phyloP scores from a whole-genome alignment of 2,888 invertebrate species.

The Mesorhabditis sp. region DNA sequence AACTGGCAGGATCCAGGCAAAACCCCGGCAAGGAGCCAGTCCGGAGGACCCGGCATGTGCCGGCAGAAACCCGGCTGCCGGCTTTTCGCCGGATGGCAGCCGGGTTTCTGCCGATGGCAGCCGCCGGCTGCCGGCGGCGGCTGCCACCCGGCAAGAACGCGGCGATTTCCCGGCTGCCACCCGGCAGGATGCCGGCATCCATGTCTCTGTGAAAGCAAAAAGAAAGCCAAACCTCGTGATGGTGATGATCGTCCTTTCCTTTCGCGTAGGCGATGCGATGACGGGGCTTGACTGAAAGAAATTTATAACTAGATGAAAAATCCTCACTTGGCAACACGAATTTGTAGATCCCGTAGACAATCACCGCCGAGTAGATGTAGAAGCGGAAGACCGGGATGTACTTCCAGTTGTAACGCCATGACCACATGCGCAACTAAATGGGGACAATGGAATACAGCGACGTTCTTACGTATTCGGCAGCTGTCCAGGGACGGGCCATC shows the following conservation, averaged over 20 bases:
- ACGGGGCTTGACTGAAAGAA: conserved; percentile 48
- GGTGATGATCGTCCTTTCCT: conserved; percentile 51
- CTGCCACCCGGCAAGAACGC: no score
- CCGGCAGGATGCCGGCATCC: no score
- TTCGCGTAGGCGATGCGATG: conserved; percentile 48
- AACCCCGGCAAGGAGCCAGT: no score
- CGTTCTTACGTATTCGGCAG: conserved; percentile 47
- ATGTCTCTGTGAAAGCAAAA: no score
- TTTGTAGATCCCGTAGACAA: conserved; percentile 53
- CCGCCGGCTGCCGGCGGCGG: no score
- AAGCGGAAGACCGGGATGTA: conserved; percentile 51
- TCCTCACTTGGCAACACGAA: conserved; percentile 48
- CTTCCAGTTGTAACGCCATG: conserved; percentile 54
- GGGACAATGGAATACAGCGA: conserved; percentile 8
- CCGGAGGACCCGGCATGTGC: no score
- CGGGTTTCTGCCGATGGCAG: no score
- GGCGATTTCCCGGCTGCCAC: no score
- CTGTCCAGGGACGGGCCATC: conserved; percentile 51
- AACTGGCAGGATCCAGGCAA: no score
- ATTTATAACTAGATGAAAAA: neutral
- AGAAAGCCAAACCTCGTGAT: conserved; percentile 34
- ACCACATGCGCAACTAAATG: conserved; percentile 49
- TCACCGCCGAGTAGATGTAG: conserved; percentile 53
- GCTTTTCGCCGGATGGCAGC: no score
- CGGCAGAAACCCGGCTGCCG: no score